Base-by-base conservation (phyloP, 1,140 invertebrate species). In the Eueides isabella region DNA sequence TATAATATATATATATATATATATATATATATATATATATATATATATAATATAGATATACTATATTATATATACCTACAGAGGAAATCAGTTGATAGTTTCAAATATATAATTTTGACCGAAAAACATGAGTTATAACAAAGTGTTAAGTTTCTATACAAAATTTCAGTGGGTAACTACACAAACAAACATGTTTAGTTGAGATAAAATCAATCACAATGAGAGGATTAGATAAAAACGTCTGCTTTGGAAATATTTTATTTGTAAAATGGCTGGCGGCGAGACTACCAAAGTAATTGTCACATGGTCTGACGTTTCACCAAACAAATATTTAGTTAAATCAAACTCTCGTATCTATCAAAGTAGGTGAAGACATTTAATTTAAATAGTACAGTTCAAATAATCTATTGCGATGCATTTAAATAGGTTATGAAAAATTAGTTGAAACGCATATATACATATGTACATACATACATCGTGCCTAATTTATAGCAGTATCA, bases 121-220 rank as follows among this genome's bases (percentile, higher is more conserved):
- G n/a, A n/a, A n/a, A n/a, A n/a, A n/a, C n/a, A n/a, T n/a, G n/a
- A n/a, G n/a, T n/a, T n/a, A n/a, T n/a, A n/a, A n/a, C n/a, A n/a
- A n/a, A n/a, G n/a, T n/a, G n/a, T 7, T 19, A 44, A n/a, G n/a
- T 44, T 19, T 19, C 26, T 26, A 0, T 12, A 55, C 19, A 12
- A 26, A 23, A 26, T 55, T 26, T 55, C 48, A 26, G 23, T 26
- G 48, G 23, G 23, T n/a, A 77, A 80, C 83, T 83, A 78, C 75
- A 77, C 70, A 80, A 78, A 77, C 70, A 79, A 77, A 79, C 76
- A 63, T 26, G n/a, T 38, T 72, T 78, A 72, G 75, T 75, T 76
- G 69, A 88, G 87, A 90, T 88, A 90, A 69, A 86, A 89, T 90
- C 88, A 89, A 90, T 90, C 88, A 90, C 80, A 67, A 70, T 74